These are phyloP conservation scores for Calidris pugnax DNA, from an alignment of 2,113 vertebrate species.

Conservation along the genomic window DNA sequence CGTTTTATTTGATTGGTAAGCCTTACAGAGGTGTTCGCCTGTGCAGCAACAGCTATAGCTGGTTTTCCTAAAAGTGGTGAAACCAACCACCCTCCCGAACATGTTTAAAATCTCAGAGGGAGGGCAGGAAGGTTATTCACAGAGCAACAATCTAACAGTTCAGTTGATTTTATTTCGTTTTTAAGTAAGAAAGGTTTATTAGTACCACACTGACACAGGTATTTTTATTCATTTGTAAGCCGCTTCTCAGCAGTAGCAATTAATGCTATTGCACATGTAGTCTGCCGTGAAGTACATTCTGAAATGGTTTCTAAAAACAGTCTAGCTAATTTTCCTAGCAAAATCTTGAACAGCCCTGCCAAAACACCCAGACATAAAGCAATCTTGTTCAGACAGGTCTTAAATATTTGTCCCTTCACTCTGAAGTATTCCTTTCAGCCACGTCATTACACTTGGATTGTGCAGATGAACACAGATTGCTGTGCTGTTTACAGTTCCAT, in stretches of 20 bases:
- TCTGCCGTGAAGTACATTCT: background rate
- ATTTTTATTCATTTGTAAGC: background rate
- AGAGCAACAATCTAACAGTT: background rate
- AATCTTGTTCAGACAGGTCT: conserved; percentile 1
- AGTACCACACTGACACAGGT: background rate
- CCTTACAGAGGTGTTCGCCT: background rate
- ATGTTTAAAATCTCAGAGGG: background rate
- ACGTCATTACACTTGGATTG: background rate
- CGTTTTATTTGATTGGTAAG: background rate
- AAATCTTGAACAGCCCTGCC: background rate
- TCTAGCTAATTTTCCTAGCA: background rate
- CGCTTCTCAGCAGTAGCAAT: background rate
- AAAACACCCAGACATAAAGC: background rate
- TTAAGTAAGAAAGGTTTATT: background rate
- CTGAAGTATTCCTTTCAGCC: background rate
- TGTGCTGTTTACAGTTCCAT: background rate
- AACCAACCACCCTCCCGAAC: background rate
- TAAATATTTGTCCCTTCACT: background rate
- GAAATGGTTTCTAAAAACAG: background rate
- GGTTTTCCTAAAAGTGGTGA: background rate
- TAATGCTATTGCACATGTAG: background rate
- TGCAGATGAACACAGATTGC: background rate
- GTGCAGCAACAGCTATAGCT: background rate
- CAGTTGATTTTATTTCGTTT: background rate
- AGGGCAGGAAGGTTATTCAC: background rate